These are phyloP conservation scores for Tenthredo distinguenda DNA, from an alignment of 2,888 invertebrate genomes.

Conservation along the genomic window DNA sequence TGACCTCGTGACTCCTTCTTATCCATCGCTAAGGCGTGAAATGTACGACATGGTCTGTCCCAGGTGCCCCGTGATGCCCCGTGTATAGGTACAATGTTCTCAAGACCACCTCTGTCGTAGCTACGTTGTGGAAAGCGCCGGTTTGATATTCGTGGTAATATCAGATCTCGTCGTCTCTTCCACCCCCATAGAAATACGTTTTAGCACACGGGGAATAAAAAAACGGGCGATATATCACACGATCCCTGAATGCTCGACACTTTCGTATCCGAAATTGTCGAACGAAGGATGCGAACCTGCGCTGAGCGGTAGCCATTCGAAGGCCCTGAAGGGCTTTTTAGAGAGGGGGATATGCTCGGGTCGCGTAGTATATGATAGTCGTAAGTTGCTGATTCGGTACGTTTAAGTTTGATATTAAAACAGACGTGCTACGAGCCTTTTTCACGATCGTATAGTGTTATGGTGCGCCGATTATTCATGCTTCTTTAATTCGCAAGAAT, in stretches of 20 bases:
- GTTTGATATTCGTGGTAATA: slow-evolving; percentile 27
- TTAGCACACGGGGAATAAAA: slow-evolving; percentile 25
- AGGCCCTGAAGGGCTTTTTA: slow-evolving; percentile 31
- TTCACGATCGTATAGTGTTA: not conserved
- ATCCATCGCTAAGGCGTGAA: slow-evolving; percentile 26
- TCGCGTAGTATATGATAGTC: not conserved
- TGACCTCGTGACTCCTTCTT: not conserved
- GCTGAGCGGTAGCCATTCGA: slow-evolving; percentile 6
- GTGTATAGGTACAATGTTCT: not conserved
- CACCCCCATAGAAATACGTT: slow-evolving; percentile 28
- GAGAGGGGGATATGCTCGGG: slow-evolving; percentile 7
- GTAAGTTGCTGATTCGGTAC: slow-evolving; percentile 37
- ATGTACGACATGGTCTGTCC: not conserved
- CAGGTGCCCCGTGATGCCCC: slow-evolving; percentile 17
- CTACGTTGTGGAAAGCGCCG: not conserved
- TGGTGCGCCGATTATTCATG: not conserved
- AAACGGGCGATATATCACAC: slow-evolving; percentile 26
- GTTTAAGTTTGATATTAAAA: slow-evolving; percentile 41
- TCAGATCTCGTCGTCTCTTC: not conserved
- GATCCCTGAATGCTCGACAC: slow-evolving; percentile 41
- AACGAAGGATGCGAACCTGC: slow-evolving; percentile 29
- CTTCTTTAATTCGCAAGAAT: not conserved
- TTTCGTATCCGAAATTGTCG: slow-evolving; percentile 38
- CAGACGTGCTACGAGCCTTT: not conserved
- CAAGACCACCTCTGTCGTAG: not conserved